Conservation (phyloP, 2,888 invertebrate genomes). For the Pteria penguin region DNA sequence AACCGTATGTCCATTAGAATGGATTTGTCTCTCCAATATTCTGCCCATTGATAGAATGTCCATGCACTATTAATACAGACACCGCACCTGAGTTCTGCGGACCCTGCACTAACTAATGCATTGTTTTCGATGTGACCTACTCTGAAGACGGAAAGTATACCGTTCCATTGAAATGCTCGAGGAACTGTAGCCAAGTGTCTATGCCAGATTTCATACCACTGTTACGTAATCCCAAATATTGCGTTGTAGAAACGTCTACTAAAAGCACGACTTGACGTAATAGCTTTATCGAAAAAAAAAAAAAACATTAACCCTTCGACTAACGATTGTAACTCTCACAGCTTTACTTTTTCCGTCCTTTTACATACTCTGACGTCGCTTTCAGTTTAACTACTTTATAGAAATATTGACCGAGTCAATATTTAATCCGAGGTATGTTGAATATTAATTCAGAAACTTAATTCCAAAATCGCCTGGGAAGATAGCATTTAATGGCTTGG, state of each 20-base stretch:
- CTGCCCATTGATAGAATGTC: too few species aligned
- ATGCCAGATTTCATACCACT: conserved; percentile 22
- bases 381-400: too few species aligned
- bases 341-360: too few species aligned
- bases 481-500: too few species aligned
- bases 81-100: conserved; percentile 1
- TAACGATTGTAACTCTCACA: conserved; percentile 35
- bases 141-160: conserved; percentile 2
- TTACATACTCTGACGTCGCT: too few species aligned
- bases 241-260: conserved; percentile 32
- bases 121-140: neutral
- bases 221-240: conserved; percentile 12
- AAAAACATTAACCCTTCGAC: conserved; percentile 25
- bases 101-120: conserved; percentile 27
- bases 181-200: conserved; percentile 10
- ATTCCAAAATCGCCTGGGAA: too few species aligned
- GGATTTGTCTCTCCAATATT: too few species aligned
- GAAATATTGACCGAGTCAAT: conserved; percentile 10
- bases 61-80: conserved; percentile 6
- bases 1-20: too few species aligned
- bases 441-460: neutral
- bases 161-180: conserved; percentile 26
- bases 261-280: conserved; percentile 17
- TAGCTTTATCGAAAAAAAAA: conserved; percentile 25
- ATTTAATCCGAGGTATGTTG: conserved; percentile 4